Evolutionary conservation across 2,888 invertebrate species (phyloP).

Genomic region (Leptopilina drosophilae): DNA sequence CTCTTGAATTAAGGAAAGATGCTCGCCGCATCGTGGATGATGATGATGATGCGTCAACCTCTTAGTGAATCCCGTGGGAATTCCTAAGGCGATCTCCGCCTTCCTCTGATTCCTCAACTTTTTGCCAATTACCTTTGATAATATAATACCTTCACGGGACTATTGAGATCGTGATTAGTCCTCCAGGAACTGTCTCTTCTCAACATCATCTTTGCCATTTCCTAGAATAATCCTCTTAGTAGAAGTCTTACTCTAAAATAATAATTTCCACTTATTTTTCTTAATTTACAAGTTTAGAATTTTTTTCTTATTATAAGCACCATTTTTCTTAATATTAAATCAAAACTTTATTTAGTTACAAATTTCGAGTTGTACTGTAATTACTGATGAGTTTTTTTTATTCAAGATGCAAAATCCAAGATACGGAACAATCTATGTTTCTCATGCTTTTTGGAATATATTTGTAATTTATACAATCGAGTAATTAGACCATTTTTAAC

Average conservation of each 20-base stretch:
- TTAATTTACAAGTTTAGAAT: too few relatives aligned
- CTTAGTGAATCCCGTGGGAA: slow-evolving; percentile 60
- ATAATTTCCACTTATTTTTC: neutral
- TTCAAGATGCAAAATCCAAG: too few relatives aligned
- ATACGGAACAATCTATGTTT: too few relatives aligned
- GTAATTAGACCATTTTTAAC: too few relatives aligned
- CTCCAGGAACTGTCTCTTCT: neutral
- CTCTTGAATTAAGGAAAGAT: neutral
- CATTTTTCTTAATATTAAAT: too few relatives aligned
- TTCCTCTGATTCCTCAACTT: slow-evolving; percentile 57
- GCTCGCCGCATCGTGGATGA: neutral
- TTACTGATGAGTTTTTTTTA: too few relatives aligned
- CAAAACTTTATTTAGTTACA: too few relatives aligned
- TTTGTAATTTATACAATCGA: too few relatives aligned
- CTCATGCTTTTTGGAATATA: too few relatives aligned
- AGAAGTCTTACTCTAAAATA: neutral
- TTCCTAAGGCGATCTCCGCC: slow-evolving; percentile 61
- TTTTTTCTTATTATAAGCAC: too few relatives aligned
- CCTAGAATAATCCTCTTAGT: neutral
- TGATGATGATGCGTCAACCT: slow-evolving; percentile 39
- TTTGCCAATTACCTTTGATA: slow-evolving; percentile 59
- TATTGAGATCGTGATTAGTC: slow-evolving; percentile 13
- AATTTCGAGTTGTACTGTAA: too few relatives aligned
- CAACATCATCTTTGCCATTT: neutral
- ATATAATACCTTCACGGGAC: slow-evolving; percentile 50